Evolutionary conservation across 1,140 invertebrate species (phyloP).

Genomic region (Meloidogyne exigua): DNA sequence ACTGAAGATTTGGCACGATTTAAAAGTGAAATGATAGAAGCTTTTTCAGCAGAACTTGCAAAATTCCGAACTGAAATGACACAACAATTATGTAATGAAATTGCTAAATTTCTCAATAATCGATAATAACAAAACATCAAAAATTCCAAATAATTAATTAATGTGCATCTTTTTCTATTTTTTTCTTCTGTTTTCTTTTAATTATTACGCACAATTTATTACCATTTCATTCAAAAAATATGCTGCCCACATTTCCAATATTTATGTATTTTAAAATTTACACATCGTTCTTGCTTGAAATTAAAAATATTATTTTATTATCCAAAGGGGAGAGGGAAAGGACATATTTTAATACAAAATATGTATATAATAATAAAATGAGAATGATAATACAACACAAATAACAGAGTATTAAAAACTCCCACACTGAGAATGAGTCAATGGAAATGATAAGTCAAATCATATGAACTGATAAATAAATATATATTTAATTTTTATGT

Average conservation of each 20-base stretch:
- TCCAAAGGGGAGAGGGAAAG: too few relatives aligned
- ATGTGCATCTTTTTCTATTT: background rate
- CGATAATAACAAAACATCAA: background rate
- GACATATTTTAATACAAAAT: background rate
- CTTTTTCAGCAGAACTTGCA: slow-evolving; percentile 1
- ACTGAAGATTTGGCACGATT: slow-evolving; percentile 5
- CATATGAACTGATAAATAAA: too few relatives aligned
- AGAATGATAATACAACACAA: too few relatives aligned
- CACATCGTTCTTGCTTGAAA: background rate
- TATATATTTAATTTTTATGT: too few relatives aligned
- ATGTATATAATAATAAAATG: too few relatives aligned
- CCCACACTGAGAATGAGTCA: too few relatives aligned
- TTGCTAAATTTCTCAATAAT: slow-evolving; percentile 4
- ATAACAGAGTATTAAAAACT: too few relatives aligned
- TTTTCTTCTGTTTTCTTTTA: background rate
- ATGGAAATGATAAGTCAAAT: too few relatives aligned
- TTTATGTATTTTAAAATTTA: slow-evolving; percentile 4
- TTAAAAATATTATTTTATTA: background rate
- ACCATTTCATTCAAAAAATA: background rate
- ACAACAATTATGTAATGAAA: slow-evolving; percentile 9
- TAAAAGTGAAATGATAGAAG: slow-evolving; percentile 16
- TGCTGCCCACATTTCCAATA: background rate
- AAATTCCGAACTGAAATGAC: slow-evolving; percentile 1
- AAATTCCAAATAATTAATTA: slow-evolving; percentile 4
- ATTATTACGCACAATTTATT: background rate